Conservation (phyloP, 1,140 invertebrate species). For the Fopius arisanus region DNA sequence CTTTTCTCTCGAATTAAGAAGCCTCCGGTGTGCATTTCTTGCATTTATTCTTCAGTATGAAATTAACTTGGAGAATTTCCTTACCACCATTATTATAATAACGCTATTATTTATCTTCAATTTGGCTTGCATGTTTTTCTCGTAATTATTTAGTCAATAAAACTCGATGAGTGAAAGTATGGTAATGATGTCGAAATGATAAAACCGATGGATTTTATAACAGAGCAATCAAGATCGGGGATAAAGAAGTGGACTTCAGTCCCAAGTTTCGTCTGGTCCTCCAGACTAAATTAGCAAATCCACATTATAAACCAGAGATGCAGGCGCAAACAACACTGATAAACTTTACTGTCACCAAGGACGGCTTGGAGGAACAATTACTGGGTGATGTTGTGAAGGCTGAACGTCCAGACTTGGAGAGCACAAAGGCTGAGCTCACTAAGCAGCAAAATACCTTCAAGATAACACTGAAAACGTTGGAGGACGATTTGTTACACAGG, state of each 20-base stretch:
- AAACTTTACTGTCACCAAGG: constrained; percentile 93
- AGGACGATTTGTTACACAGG: constrained; percentile 86
- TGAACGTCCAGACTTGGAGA: constrained; percentile 91
- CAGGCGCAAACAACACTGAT: constrained; percentile 95
- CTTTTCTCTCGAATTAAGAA: too few relatives aligned
- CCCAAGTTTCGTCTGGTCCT: constrained; percentile 85
- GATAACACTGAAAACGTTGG: constrained; percentile 88
- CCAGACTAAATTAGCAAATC: constrained; percentile 94
- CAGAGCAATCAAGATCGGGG: constrained; percentile 82
- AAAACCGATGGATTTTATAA: neutral
- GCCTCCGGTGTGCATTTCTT: too few relatives aligned
- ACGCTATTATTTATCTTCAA: too few relatives aligned
- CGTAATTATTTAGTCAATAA: too few relatives aligned
- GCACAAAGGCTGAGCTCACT: constrained; percentile 77
- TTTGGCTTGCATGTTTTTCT: too few relatives aligned
- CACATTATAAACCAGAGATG: constrained; percentile 96
- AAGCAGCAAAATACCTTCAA: constrained; percentile 96
- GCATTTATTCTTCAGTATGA: too few relatives aligned
- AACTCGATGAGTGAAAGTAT: too few relatives aligned
- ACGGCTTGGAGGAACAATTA: constrained; percentile 92
- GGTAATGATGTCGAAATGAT: neutral
- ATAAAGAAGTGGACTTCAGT: constrained; percentile 91
- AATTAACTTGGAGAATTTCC: too few relatives aligned
- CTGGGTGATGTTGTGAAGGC: constrained; percentile 93
- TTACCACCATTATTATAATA: too few relatives aligned